phyloP scores from a whole-genome alignment of 2,113 vertebrate genomes.

The Sturnus vulgaris region DNA sequence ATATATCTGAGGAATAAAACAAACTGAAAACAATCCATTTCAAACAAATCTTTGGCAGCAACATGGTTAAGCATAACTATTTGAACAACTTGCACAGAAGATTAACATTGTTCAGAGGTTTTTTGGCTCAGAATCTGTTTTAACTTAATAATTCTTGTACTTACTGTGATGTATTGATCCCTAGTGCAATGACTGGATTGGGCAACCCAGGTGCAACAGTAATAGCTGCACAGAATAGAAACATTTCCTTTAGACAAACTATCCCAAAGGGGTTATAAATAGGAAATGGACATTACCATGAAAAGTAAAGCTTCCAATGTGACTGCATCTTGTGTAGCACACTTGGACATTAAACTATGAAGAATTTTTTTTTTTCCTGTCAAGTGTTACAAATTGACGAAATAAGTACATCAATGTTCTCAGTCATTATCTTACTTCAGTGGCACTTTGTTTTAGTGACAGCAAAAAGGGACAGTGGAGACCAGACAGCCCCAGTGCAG shows the following conservation, averaged over 20 bases:
- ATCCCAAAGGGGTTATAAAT: constrained; percentile 94
- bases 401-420: constrained; percentile 92
- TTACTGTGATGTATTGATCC: constrained; percentile 91
- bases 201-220: constrained; percentile 94
- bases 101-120: constrained; percentile 81
- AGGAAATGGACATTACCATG: constrained; percentile 87
- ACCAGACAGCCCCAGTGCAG: constrained; percentile 85
- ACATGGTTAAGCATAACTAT: constrained; percentile 73
- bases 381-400: constrained; percentile 94
- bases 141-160: constrained; percentile 84
- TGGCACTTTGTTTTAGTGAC: constrained; percentile 95
- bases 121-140: constrained; percentile 79
- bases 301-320: constrained; percentile 85
- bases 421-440: constrained; percentile 92
- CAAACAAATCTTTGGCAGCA: constrained; percentile 77
- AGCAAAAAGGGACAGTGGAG: constrained; percentile 87
- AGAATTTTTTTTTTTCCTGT: constrained; percentile 86
- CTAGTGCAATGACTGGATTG: constrained; percentile 82
- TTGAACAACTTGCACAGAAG: constrained; percentile 76
- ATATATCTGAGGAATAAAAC: constrained; percentile 39
- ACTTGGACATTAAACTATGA: constrained; percentile 89
- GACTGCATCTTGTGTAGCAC: constrained; percentile 84
- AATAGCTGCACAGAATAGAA: constrained; percentile 95
- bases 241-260: constrained; percentile 99
- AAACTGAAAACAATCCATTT: constrained; percentile 64